These are phyloP conservation scores for Diadegma fenestrale DNA, from an alignment of 2,888 invertebrate genomes.

Conservation along the genomic window DNA sequence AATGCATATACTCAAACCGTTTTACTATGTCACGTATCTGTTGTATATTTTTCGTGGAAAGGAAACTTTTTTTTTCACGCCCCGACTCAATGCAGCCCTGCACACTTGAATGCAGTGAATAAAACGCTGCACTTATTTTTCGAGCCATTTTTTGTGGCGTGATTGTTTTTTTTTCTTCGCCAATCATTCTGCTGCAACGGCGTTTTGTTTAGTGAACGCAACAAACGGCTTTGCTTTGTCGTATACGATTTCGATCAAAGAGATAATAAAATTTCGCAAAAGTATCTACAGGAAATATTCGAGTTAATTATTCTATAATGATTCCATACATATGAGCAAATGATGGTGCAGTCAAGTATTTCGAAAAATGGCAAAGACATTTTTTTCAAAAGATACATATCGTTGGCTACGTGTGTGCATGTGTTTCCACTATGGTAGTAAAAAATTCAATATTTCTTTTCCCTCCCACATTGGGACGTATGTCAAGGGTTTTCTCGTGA, in stretches of 20 bases:
- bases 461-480: not conserved
- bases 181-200: not conserved
- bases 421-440: not conserved
- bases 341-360: not conserved
- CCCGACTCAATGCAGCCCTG: not conserved
- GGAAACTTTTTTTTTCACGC: conserved; percentile 7
- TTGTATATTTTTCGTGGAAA: conserved; percentile 17
- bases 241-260: not conserved
- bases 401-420: not conserved
- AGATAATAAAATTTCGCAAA: not conserved
- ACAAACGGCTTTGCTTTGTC: not conserved
- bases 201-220: not conserved
- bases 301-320: not conserved
- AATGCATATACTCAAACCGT: conserved; percentile 2
- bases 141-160: not conserved
- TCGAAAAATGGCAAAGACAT: not conserved
- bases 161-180: conserved; percentile 1
- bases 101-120: conserved; percentile 14
- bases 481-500: not conserved
- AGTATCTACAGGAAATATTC: not conserved
- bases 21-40: not conserved
- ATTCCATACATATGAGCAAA: not conserved
- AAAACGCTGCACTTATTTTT: not conserved
- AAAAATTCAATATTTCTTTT: conserved; percentile 27
- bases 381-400: not conserved